A percentile compares a stretch with the other conserved stretches of the same genome.
Evolutionary conservation across 2,888 invertebrate species (phyloP).

Genomic region (Lepidocyrtinus sp.): DNA sequence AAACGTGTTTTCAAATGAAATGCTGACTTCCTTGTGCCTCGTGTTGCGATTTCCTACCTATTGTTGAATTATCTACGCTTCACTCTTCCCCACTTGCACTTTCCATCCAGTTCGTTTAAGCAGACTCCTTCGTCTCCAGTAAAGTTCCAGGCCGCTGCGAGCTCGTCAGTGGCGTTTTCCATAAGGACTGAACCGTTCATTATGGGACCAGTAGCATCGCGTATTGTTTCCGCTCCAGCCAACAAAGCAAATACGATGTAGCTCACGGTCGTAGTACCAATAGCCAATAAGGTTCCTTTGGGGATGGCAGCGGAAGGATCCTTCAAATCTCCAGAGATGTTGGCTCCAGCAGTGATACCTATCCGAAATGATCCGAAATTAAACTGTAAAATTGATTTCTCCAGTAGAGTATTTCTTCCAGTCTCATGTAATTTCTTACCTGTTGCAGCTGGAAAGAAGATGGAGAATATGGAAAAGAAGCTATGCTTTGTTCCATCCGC

Average conservation of each 20-base stretch:
- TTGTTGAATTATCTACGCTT: too few relatives aligned
- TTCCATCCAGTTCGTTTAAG: slow-evolving; percentile 23
- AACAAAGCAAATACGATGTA: slow-evolving; percentile 75
- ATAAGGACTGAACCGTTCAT: slow-evolving; percentile 32
- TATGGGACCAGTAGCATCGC: slow-evolving; percentile 71
- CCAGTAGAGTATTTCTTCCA: too few relatives aligned
- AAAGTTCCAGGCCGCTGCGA: slow-evolving; percentile 60
- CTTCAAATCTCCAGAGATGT: slow-evolving; percentile 77
- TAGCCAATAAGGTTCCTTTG: slow-evolving; percentile 76
- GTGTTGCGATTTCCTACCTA: too few relatives aligned
- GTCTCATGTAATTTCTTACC: too few relatives aligned
- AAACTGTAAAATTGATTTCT: not conserved
- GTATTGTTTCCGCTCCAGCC: slow-evolving; percentile 72
- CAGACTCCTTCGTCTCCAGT: slow-evolving; percentile 60
- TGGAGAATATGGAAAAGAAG: slow-evolving; percentile 76
- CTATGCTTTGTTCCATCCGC: slow-evolving; percentile 71
- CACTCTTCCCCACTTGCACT: slow-evolving; percentile 73
- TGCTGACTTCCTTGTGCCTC: too few relatives aligned
- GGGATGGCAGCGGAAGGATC: slow-evolving; percentile 72
- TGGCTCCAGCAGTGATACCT: slow-evolving; percentile 76
- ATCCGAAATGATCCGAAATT: too few relatives aligned
- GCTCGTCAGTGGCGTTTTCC: slow-evolving; percentile 54
- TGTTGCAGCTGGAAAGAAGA: slow-evolving; percentile 78
- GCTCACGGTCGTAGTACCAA: slow-evolving; percentile 74
- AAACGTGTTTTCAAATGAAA: too few relatives aligned